Conservation (phyloP, 2,113 vertebrate genomes). For the Thermophis baileyi region DNA sequence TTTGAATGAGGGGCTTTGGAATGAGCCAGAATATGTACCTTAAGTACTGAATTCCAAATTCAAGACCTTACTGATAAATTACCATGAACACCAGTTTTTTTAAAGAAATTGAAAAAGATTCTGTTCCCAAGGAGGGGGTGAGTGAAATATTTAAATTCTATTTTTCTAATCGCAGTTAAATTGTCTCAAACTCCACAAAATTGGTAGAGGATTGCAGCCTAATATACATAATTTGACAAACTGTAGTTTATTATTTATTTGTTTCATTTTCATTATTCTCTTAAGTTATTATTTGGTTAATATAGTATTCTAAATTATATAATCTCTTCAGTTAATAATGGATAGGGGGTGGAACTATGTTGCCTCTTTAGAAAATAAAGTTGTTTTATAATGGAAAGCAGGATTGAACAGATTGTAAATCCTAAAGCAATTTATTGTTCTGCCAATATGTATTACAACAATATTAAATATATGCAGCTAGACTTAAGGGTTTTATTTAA, state of each 20-base stretch:
- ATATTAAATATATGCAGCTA: conserved; percentile 60
- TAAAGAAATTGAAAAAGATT: not conserved
- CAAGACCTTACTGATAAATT: not conserved
- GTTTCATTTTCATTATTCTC: not conserved
- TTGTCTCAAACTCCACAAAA: not conserved
- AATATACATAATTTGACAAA: not conserved
- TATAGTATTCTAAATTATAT: not conserved
- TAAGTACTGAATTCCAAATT: not conserved
- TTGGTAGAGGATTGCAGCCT: not conserved
- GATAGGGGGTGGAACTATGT: not conserved
- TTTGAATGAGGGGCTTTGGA: not conserved
- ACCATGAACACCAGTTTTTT: not conserved
- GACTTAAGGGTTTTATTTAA: conserved; percentile 64
- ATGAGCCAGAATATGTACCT: not conserved
- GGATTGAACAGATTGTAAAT: conserved; percentile 46
- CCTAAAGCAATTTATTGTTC: conserved; percentile 57
- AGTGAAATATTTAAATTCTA: not conserved
- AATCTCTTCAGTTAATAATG: conserved; percentile 27
- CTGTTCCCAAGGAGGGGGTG: not conserved
- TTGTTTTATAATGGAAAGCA: conserved; percentile 43
- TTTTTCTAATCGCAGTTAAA: not conserved
- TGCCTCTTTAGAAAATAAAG: conserved; percentile 29
- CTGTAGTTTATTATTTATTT: not conserved
- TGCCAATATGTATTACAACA: conserved; percentile 55
- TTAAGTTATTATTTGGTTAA: not conserved